These are phyloP conservation scores for Silurus aristotelis DNA, from an alignment of 2,797 vertebrate genomes.

Conservation along the genomic window DNA sequence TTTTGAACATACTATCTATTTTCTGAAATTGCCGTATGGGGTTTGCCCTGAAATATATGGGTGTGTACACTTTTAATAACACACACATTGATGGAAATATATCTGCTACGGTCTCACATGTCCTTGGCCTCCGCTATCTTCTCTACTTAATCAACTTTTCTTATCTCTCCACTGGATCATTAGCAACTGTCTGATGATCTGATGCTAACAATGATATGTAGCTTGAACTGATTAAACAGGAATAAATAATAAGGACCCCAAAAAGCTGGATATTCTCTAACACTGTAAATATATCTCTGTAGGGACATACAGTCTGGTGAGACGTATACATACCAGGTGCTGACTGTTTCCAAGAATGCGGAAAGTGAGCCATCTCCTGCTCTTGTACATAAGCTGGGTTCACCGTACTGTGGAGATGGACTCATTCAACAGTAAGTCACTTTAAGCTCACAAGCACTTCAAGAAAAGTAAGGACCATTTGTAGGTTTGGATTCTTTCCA, in stretches of 20 bases:
- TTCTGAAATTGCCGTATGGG: neutral
- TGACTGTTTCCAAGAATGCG: slow-evolving; percentile 70
- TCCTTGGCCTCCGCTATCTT: neutral
- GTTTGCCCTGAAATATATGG: neutral
- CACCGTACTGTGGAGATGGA: slow-evolving; percentile 84
- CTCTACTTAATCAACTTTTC: neutral
- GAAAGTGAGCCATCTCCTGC: slow-evolving; percentile 80
- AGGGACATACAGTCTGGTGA: slow-evolving; percentile 73
- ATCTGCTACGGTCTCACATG: neutral
- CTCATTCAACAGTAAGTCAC: slow-evolving; percentile 80
- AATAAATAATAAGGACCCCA: neutral
- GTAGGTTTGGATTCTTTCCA: neutral
- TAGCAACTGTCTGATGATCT: neutral
- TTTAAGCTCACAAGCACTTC: neutral
- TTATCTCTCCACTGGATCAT: neutral
- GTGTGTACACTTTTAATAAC: neutral
- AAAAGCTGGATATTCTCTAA: neutral
- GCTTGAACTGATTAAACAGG: neutral
- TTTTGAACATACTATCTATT: neutral
- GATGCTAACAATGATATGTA: neutral
- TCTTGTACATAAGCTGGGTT: slow-evolving; percentile 74
- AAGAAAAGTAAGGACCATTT: neutral
- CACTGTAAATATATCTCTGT: slow-evolving; percentile 54
- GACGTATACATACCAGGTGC: slow-evolving; percentile 76
- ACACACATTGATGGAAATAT: neutral